A percentile compares a stretch with the other conserved stretches of the same genome.
Conservation (phyloP, 2,888 invertebrate species). For the Bombyx huttoni region DNA sequence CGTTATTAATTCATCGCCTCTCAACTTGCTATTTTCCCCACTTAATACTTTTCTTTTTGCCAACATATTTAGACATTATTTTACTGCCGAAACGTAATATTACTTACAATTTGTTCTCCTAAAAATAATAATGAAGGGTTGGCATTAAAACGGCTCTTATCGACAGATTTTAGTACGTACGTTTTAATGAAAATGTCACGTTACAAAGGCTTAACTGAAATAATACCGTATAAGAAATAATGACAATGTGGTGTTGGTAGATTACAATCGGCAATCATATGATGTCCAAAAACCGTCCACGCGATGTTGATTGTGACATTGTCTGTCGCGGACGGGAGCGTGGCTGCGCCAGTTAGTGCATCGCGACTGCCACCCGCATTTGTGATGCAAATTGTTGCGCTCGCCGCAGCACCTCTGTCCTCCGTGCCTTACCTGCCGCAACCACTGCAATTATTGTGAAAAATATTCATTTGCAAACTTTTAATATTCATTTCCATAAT, state of each 20-base stretch:
- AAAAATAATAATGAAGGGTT: too few relatives aligned
- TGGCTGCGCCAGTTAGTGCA: conserved; percentile 31
- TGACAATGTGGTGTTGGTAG: conserved; percentile 30
- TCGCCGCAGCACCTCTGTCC: conserved; percentile 41
- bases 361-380: conserved; percentile 51
- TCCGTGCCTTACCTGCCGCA: conserved; percentile 57
- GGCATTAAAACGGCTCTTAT: too few relatives aligned
- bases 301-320: conserved; percentile 71
- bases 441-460: conserved; percentile 60
- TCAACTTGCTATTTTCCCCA: conserved; percentile 49
- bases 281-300: conserved; percentile 64
- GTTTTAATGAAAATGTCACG: too few relatives aligned
- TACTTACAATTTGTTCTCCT: too few relatives aligned
- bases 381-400: conserved; percentile 57
- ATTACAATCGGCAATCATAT: conserved; percentile 64
- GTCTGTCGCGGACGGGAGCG: conserved; percentile 46
- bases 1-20: conserved; percentile 66
- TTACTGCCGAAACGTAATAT: too few relatives aligned
- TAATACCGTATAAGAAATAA: not conserved
- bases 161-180: too few relatives aligned
- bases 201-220: too few relatives aligned
- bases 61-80: too few relatives aligned
- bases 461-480: conserved; percentile 63
- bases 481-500: conserved; percentile 44
- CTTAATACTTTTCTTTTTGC: conserved; percentile 35